These are phyloP conservation scores for Scolopax rusticola DNA, from an alignment of 2,797 vertebrate genomes.

Conservation along the genomic window DNA sequence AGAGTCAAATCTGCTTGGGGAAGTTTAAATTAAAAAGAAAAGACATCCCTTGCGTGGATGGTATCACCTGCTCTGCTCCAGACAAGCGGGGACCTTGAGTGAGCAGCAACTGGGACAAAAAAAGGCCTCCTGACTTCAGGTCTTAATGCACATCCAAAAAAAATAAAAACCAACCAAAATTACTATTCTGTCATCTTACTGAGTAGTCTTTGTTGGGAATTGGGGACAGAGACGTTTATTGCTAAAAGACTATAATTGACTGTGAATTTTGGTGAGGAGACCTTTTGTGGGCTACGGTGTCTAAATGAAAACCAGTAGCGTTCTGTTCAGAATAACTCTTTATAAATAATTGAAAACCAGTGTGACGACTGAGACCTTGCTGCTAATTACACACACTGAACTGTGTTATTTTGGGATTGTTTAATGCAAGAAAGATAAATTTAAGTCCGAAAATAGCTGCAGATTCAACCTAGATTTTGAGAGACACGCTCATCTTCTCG, in stretches of 20 bases:
- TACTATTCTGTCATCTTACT: conserved; percentile 24
- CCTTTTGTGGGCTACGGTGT: conserved; percentile 40
- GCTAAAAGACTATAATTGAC: conserved; percentile 43
- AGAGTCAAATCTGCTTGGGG: background rate
- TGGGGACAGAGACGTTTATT: conserved; percentile 18
- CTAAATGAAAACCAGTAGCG: conserved; percentile 65
- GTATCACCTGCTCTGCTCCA: rapidly evolving
- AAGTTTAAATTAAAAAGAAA: background rate
- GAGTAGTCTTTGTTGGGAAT: background rate
- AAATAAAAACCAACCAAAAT: background rate
- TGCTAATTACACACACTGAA: conserved; percentile 82
- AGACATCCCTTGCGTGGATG: rapidly evolving
- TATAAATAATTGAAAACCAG: conserved; percentile 86
- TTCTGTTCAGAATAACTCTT: conserved; percentile 67
- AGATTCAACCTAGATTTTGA: conserved; percentile 84
- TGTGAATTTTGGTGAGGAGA: conserved; percentile 39
- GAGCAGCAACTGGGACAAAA: background rate
- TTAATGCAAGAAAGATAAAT: conserved; percentile 68
- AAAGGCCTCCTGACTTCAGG: background rate
- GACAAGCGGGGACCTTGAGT: rapidly evolving
- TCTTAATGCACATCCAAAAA: background rate
- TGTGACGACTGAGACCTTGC: conserved; percentile 83
- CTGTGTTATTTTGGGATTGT: conserved; percentile 66
- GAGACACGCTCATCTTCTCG: conserved; percentile 81
- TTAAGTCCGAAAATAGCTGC: conserved; percentile 77